Base-by-base conservation (phyloP, 2,888 invertebrate genomes). In the Tanytarsus gracilentus region DNA sequence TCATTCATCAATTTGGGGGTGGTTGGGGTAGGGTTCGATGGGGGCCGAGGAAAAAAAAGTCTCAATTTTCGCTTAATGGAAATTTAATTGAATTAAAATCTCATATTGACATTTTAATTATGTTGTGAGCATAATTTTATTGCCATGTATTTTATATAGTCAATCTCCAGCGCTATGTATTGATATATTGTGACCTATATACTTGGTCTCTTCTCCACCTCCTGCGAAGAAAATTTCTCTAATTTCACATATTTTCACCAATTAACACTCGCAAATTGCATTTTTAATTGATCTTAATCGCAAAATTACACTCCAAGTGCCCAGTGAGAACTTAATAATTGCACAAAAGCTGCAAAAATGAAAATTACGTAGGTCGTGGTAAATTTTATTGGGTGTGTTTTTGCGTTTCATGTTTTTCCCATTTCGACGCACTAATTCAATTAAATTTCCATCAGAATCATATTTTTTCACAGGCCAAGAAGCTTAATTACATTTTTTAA, bases 181-280 rank as follows among this genome's bases (percentile, higher is more conserved):
- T n/a, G n/a, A n/a, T n/a, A n/a, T n/a, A n/a, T n/a, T 16, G 25
- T 40, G 58, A 58, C 58, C 58, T 58, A 58, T 58, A 55, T 55
- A 44, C 23, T 44, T 44, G 44, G 44, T 33, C 9, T 33, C 33
- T 33, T 55, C 26, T 39, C 9, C 58, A 30, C 58, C 58, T 58
- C 58, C 58, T 58, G 58, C 21, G 44, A 58, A 40, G 48, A 48
- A 48, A 44, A 36, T 48, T n/a, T 56, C 30, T 8, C 16, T 21
- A 11, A 39, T 40, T 39, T 55, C 39, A 16, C 11, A 18, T 44
- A 2, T 44, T 21, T 55, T 36, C 7, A 21, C 3, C 14, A 36
- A 36, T 29, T 30, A 29, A 9, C 18, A 2, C 2, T 11, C 11
- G n/a, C 4, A 21, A 52, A n/a, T 29, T 52, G 18, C 16, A 33